These are phyloP conservation scores for Scytalopus superciliaris DNA, from an alignment of 2,113 vertebrate species.

Conservation along the genomic window DNA sequence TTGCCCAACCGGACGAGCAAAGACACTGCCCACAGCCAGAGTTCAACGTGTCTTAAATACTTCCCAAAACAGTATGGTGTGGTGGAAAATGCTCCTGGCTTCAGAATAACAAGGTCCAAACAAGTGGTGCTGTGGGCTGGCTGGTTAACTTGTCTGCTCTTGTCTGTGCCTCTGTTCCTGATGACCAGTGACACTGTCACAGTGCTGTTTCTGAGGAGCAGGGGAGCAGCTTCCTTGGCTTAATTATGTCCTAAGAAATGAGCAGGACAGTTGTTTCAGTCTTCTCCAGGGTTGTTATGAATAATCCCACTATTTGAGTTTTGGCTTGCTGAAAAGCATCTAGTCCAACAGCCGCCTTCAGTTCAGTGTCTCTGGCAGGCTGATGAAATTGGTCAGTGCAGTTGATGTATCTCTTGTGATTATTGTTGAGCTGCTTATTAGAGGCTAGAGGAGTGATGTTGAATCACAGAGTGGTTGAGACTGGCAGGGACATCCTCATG, in stretches of 20 bases:
- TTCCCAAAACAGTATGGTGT: background rate
- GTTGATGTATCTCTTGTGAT: background rate
- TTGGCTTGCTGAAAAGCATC: background rate
- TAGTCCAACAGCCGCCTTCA: background rate
- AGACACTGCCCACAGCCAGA: background rate
- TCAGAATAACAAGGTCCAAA: background rate
- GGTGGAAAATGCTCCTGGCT: background rate
- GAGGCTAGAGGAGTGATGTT: background rate
- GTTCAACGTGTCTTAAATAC: background rate
- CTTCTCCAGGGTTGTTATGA: background rate
- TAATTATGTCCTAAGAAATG: background rate
- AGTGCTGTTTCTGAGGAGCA: background rate
- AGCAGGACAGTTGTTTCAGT: background rate
- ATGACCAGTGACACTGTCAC: background rate
- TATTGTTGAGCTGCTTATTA: background rate
- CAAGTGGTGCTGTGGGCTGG: background rate
- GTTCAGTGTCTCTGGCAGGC: background rate
- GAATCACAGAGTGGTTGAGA: background rate
- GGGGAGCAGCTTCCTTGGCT: background rate
- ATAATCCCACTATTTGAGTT: background rate
- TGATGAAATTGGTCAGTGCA: background rate
- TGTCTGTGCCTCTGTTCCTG: background rate
- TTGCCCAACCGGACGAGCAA: background rate
- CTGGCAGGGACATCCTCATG: background rate
- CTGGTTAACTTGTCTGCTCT: background rate